Conservation (phyloP, 2,888 invertebrate species). For the Apamea anceps region DNA sequence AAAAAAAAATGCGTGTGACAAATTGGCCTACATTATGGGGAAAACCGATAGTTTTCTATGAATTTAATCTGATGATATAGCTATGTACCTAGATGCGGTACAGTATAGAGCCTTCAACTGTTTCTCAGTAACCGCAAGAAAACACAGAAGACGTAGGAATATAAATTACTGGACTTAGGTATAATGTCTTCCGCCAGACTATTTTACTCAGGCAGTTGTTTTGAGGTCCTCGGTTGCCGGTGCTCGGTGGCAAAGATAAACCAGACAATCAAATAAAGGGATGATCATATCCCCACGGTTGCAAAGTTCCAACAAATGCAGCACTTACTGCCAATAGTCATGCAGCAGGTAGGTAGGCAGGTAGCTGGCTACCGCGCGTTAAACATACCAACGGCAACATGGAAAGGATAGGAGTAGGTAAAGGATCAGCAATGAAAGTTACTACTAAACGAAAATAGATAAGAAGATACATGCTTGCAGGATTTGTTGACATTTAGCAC, state of each 20-base stretch:
- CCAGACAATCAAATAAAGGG: neutral
- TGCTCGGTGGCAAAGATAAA: neutral
- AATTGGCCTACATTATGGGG: slow-evolving; percentile 29
- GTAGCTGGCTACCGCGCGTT: too few species aligned
- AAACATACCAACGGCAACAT: neutral
- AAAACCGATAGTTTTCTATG: slow-evolving; percentile 24
- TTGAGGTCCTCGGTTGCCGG: neutral
- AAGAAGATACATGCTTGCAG: neutral
- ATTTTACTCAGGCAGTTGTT: neutral
- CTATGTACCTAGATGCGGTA: neutral
- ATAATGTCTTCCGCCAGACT: neutral
- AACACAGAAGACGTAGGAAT: slow-evolving; percentile 1
- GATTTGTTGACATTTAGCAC: neutral
- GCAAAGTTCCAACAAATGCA: neutral
- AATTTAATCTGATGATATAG: neutral
- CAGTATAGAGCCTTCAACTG: neutral
- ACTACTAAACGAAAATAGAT: neutral
- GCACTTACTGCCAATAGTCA: too few species aligned
- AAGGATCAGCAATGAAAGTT: neutral
- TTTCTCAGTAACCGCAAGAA: slow-evolving; percentile 21
- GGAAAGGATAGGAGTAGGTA: neutral
- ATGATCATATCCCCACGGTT: neutral
- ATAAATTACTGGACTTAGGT: neutral
- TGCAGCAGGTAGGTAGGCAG: too few species aligned
- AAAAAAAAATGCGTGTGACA: slow-evolving; percentile 10